phyloP scores from a whole-genome alignment of 2,113 vertebrate genomes.

The Dromas ardeola region DNA sequence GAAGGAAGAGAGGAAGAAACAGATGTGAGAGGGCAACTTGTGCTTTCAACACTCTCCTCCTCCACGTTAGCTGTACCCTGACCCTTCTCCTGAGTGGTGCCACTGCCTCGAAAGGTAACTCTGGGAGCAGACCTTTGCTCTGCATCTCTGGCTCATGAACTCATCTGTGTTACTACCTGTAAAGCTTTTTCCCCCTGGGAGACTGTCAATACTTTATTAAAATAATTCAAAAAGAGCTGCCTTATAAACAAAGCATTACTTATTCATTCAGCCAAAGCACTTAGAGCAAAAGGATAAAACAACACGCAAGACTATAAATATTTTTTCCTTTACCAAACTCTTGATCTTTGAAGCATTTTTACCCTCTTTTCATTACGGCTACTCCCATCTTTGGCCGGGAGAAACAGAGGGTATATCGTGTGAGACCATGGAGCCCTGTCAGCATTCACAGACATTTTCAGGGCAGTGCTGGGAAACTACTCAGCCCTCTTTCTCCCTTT shows the following conservation, averaged over 20 bases:
- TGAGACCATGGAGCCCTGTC: not conserved
- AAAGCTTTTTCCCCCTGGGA: not conserved
- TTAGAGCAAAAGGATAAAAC: not conserved
- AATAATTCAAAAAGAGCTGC: not conserved
- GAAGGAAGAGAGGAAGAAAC: not conserved
- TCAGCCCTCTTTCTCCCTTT: not conserved
- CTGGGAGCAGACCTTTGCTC: not conserved
- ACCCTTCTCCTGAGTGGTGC: not conserved
- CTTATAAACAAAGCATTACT: not conserved
- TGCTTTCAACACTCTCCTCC: not conserved
- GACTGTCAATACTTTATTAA: not conserved
- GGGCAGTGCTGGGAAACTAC: constrained; percentile 21
- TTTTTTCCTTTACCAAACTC: not conserved
- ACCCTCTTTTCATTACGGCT: not conserved
- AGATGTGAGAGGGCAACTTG: not conserved
- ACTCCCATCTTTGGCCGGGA: not conserved
- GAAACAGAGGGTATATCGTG: not conserved
- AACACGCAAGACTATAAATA: not conserved
- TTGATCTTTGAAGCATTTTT: not conserved
- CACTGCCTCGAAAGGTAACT: not conserved
- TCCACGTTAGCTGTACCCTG: not conserved
- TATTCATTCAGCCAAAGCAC: not conserved
- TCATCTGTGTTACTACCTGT: not conserved
- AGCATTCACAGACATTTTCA: not conserved
- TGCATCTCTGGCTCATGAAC: not conserved